Evolutionary conservation across 2,113 vertebrate genomes (phyloP).

Genomic region (Gallinago jamesoni): DNA sequence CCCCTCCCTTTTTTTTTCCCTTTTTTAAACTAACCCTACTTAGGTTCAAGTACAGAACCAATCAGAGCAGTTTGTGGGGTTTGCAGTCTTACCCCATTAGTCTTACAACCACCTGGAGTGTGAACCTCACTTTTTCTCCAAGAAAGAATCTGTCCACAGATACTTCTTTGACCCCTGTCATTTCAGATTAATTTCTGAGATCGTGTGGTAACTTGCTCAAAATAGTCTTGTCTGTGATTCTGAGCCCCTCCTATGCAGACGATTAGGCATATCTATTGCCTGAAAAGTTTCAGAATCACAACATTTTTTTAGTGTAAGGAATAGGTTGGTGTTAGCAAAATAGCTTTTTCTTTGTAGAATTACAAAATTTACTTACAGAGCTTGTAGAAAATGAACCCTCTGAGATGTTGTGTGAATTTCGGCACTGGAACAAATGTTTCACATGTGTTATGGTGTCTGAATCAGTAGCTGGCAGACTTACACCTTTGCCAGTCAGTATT

Average conservation of each 20-base stretch:
- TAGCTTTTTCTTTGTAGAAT: not conserved
- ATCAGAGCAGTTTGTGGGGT: not conserved
- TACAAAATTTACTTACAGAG: not conserved
- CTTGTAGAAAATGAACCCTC: not conserved
- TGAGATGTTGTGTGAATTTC: not conserved
- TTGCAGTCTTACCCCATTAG: not conserved
- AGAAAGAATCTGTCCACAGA: not conserved
- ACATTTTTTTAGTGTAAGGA: not conserved
- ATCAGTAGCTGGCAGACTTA: not conserved
- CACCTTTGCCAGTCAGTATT: not conserved
- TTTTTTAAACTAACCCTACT: not conserved
- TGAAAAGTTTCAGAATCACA: not conserved
- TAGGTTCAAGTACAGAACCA: not conserved
- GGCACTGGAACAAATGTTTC: not conserved
- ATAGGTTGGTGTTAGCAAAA: not conserved
- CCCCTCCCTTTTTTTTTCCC: fast-evolving
- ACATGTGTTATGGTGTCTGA: not conserved
- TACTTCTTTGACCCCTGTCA: fast-evolving
- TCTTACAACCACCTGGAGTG: not conserved
- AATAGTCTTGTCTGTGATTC: not conserved
- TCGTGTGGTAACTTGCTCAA: not conserved
- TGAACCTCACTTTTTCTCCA: not conserved
- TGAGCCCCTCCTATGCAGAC: not conserved
- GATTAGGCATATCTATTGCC: not conserved
- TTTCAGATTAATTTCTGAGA: not conserved